Conservation (phyloP, 2,113 vertebrate genomes). For the Stegostoma tigrinum region DNA sequence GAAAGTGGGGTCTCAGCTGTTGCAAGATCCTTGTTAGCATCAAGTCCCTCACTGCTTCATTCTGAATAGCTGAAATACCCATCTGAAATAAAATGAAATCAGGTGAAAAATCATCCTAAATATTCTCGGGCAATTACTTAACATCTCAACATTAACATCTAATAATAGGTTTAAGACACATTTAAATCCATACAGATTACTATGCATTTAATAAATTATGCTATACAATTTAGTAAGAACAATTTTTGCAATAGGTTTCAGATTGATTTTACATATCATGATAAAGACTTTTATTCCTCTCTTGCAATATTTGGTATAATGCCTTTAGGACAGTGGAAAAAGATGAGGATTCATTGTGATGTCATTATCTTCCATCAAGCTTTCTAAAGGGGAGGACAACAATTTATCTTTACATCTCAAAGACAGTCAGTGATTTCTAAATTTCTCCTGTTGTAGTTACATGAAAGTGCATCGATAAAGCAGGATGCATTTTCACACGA, state of each 20-base stretch:
- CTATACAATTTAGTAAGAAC: neutral
- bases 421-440: neutral
- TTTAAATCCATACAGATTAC: neutral
- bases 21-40: neutral
- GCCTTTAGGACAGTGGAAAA: neutral
- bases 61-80: neutral
- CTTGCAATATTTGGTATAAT: neutral
- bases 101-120: neutral
- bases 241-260: neutral
- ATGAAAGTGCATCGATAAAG: neutral
- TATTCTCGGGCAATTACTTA: neutral
- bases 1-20: neutral
- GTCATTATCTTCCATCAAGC: neutral
- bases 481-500: neutral
- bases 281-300: neutral
- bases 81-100: slow-evolving; percentile 3
- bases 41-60: neutral
- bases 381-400: neutral
- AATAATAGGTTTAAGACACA: neutral
- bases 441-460: neutral
- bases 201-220: neutral
- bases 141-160: neutral
- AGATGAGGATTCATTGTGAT: neutral
- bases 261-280: neutral
- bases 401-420: neutral